Conservation (phyloP, 2,797 vertebrate species). For the Natrix natrix region DNA sequence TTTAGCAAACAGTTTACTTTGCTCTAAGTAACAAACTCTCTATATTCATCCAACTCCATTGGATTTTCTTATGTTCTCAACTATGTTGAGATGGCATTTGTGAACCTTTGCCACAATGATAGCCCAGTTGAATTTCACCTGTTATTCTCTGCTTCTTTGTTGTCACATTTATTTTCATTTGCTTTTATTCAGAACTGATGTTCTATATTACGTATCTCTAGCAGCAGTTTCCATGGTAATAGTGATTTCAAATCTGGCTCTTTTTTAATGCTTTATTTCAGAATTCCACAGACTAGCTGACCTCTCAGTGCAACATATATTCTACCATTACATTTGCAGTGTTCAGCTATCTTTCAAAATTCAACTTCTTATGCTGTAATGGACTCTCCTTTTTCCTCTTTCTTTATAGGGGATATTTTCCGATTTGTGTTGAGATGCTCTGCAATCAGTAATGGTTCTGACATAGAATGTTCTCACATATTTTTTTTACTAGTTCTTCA, state of each 20-base stretch:
- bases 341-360: background rate
- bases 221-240: background rate
- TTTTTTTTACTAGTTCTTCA: background rate
- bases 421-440: background rate
- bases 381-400: background rate
- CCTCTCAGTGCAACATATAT: background rate
- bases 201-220: background rate
- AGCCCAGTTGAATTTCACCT: background rate
- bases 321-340: background rate
- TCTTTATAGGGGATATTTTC: no score
- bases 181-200: background rate
- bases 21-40: background rate
- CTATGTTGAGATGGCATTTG: background rate
- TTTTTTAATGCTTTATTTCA: background rate
- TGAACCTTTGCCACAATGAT: background rate
- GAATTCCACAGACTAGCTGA: background rate
- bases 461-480: background rate
- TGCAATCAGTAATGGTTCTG: background rate
- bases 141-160: background rate
- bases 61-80: background rate
- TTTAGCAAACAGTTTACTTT: background rate
- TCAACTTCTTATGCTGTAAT: background rate
- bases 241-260: background rate
- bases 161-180: background rate
- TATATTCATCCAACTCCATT: background rate